A percentile compares a stretch with the other conserved stretches of the same genome.
These are phyloP conservation scores for Habrosyne pyritoides DNA, from an alignment of 2,888 invertebrate species.

Conservation along the genomic window DNA sequence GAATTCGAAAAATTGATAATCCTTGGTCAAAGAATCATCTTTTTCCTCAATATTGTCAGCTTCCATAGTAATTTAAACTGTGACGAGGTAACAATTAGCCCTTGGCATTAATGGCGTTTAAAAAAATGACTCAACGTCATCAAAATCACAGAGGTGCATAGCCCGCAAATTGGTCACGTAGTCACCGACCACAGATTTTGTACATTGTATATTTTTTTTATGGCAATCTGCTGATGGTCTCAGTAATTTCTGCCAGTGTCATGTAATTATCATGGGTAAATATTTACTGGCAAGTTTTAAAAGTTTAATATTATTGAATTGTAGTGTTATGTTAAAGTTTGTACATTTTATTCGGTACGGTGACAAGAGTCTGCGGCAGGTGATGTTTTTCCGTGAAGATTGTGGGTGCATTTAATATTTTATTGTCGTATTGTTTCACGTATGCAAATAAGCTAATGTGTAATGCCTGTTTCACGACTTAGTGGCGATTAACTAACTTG, in stretches of 20 bases:
- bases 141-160: not conserved
- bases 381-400: not conserved
- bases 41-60: not conserved
- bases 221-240: too few species aligned
- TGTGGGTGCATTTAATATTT: not conserved
- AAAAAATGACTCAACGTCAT: not conserved
- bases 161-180: slow-evolving; percentile 1
- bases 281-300: too few species aligned
- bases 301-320: too few species aligned
- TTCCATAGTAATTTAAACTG: not conserved
- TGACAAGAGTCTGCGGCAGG: not conserved
- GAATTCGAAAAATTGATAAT: too few species aligned
- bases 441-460: too few species aligned
- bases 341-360: not conserved
- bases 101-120: not conserved
- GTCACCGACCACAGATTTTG: not conserved
- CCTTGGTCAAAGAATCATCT: too few species aligned
- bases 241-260: too few species aligned
- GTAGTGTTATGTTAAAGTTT: too few species aligned
- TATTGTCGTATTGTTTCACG: not conserved
- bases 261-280: too few species aligned
- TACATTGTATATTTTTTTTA: too few species aligned
- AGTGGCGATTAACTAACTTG: too few species aligned
- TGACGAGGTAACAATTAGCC: not conserved
- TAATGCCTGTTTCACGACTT: too few species aligned